Base-by-base conservation (phyloP, 2,888 invertebrate species). In the Eupithecia tripunctaria region DNA sequence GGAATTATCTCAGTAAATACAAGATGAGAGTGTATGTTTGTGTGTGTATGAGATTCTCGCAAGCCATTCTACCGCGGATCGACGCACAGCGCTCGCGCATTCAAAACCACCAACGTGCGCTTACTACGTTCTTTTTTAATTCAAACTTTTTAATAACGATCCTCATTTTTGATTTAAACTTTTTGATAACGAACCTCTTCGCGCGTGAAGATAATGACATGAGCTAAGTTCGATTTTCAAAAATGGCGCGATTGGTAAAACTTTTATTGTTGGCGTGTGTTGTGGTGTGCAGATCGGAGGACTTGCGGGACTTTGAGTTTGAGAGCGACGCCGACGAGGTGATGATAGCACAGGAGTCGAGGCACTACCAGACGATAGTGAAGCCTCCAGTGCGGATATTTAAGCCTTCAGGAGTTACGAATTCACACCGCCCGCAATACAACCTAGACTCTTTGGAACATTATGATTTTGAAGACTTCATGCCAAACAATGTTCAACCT, bases 371-470 rank as follows among this genome's bases (percentile, higher is more conserved):
- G 77, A 91, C 91, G 2, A 80, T 91, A 2, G 90, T 91, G 0
- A 87, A 92, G 56, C 89, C 93, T 15, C 90, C 91, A 0, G 83
- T 91, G 21, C 85, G 85, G 76, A 89, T 92, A 75, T 77, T 88
- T 5, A 91, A 91, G 67, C 88, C 89, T 0, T 84, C 82, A 2
- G 93, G 93, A 15, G 88, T 93, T 38, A 94, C 91, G 0, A 94
- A 94, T 75, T 94, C 94, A 0, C 94, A 94, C 68, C 84, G 94
- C 63, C 94, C 94, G 0, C 94, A 94, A 73, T 94, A 93, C 75
- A 91, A 94, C 67, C 68, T 93, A 73, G 94, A 94, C 73, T 94
- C 94, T 0, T 81, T 89, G n/a, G 93, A 92, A 51, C 81, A 87
- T 32, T 90, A 90, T 62, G 89, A 90, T n/a, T 76, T 86, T 1